These are phyloP conservation scores for Epinephelus cyanopodus DNA, from an alignment of 2,113 vertebrate species.

Conservation along the genomic window DNA sequence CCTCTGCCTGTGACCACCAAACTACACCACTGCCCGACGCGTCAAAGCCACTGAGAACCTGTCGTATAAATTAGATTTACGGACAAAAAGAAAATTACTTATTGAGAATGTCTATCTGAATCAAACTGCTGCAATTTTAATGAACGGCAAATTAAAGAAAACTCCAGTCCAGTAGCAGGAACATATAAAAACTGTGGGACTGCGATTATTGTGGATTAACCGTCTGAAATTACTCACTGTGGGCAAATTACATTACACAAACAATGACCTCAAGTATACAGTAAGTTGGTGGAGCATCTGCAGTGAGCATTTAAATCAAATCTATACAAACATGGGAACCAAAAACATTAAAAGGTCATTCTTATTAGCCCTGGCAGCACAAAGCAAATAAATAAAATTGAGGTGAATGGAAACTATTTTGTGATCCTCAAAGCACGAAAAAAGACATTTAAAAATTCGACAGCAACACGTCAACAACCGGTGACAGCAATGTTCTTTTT, in stretches of 20 bases:
- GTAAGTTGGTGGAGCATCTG: too few relatives aligned
- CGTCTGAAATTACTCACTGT: neutral
- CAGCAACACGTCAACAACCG: neutral
- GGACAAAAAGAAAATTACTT: neutral
- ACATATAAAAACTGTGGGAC: neutral
- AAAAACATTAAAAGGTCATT: neutral
- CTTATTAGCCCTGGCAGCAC: neutral
- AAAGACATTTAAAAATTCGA: neutral
- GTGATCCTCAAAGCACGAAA: neutral
- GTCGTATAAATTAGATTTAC: constrained; percentile 4
- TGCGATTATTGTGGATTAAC: neutral
- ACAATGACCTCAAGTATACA: neutral
- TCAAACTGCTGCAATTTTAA: neutral
- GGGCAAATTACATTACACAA: neutral
- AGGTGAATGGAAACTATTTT: neutral
- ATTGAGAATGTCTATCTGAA: neutral
- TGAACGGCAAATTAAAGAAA: neutral
- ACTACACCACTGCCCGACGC: constrained; percentile 17
- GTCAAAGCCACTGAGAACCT: constrained; percentile 3
- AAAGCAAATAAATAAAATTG: neutral
- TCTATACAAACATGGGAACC: neutral
- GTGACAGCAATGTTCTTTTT: neutral
- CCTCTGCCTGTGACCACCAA: constrained; percentile 3
- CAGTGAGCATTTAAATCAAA: neutral
- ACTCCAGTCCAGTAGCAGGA: neutral